Evolutionary conservation across 37 sponge, comb jelly and placozoan genomes (phyloP).

Genomic region (Cliona cf. orientalis): DNA sequence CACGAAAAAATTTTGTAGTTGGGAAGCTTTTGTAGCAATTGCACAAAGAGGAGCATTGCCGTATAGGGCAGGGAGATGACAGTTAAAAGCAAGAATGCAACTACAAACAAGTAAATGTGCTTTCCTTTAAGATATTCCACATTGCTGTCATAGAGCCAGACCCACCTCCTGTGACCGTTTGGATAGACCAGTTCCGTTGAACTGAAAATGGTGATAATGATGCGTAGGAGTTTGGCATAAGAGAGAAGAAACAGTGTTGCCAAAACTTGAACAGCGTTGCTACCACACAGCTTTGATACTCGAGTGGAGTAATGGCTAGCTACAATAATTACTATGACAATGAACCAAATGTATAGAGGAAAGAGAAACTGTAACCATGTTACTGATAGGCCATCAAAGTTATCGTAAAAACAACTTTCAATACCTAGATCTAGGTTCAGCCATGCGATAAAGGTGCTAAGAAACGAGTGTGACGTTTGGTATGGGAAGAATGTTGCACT

Average conservation of each 20-base stretch:
- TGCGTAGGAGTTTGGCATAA: neutral
- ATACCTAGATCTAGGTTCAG: conserved; percentile 1
- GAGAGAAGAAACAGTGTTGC: neutral
- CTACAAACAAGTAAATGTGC: too few relatives aligned
- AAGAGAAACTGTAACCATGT: neutral
- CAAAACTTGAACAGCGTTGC: neutral
- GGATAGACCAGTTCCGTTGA: too few relatives aligned
- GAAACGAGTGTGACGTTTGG: too few relatives aligned
- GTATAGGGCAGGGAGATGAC: too few relatives aligned
- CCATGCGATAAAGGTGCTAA: conserved; percentile 2
- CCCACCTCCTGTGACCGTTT: too few relatives aligned
- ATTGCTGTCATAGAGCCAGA: too few relatives aligned
- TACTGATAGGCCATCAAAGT: conserved; percentile 8
- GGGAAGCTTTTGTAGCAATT: too few relatives aligned
- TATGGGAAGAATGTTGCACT: neutral
- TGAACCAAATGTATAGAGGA: conserved; percentile 15
- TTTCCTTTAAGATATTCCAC: too few relatives aligned
- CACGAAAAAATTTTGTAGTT: too few relatives aligned
- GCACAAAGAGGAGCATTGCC: too few relatives aligned
- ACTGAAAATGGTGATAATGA: too few relatives aligned
- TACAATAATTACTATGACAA: neutral
- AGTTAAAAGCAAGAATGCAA: too few relatives aligned
- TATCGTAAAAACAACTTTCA: conserved; percentile 9
- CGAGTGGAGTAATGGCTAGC: neutral
- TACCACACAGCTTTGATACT: neutral